Evolutionary conservation across 2,888 invertebrate species (phyloP).

Genomic region (Hemaris fuciformis): DNA sequence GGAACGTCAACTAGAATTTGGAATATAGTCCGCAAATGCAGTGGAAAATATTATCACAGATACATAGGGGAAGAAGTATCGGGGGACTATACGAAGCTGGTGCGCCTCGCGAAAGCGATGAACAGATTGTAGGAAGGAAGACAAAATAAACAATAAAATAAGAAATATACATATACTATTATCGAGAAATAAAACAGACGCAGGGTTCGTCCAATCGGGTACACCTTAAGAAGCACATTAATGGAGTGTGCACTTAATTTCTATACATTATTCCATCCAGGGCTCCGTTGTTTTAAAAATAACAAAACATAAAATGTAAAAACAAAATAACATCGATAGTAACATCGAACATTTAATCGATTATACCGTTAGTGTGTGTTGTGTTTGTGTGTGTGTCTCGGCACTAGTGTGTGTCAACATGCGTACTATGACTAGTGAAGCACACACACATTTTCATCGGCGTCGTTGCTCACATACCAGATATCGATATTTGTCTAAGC

Average conservation of each 20-base stretch:
- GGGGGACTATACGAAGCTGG: conserved; percentile 67
- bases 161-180: conserved; percentile 46
- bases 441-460: conserved; percentile 62
- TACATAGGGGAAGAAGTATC: conserved; percentile 57
- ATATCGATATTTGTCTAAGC: conserved; percentile 44
- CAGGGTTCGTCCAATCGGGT: conserved; percentile 63
- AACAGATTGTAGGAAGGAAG: conserved; percentile 53
- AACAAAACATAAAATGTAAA: conserved; percentile 39
- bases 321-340: conserved; percentile 47
- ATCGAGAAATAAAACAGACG: conserved; percentile 50
- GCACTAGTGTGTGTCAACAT: conserved; percentile 59
- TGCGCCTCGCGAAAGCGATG: conserved; percentile 74
- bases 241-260: conserved; percentile 78
- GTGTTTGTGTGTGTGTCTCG: conserved; percentile 49
- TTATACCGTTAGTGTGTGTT: conserved; percentile 38
- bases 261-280: conserved; percentile 65
- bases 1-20: conserved; percentile 21
- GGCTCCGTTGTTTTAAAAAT: conserved; percentile 64
- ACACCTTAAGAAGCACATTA: conserved; percentile 77
- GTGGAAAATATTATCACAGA: conserved; percentile 54
- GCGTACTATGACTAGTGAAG: conserved; percentile 67
- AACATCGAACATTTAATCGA: conserved; percentile 60
- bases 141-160: conserved; percentile 61
- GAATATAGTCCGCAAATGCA: conserved; percentile 53
- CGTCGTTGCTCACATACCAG: conserved; percentile 80